These are phyloP conservation scores for Hymenochirus boettgeri DNA, from an alignment of 2,113 vertebrate genomes.

Conservation along the genomic window DNA sequence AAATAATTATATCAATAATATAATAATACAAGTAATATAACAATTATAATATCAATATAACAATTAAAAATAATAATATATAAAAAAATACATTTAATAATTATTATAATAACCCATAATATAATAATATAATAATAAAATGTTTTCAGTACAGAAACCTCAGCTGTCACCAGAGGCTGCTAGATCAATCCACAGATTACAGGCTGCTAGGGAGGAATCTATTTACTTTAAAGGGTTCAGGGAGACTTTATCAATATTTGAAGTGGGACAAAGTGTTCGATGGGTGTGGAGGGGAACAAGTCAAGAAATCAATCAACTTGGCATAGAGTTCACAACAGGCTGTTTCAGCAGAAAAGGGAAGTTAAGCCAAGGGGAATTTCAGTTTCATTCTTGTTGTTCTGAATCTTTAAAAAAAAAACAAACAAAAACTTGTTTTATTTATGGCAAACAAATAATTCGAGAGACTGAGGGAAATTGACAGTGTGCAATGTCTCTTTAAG, in stretches of 20 bases:
- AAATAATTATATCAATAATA: too few relatives aligned
- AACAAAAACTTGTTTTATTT: too few relatives aligned
- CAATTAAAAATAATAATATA: too few relatives aligned
- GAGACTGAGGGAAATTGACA: too few relatives aligned
- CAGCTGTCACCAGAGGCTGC: slow-evolving; percentile 20
- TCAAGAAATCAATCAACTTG: slow-evolving; percentile 31
- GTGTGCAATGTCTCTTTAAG: slow-evolving; percentile 50
- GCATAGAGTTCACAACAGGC: slow-evolving; percentile 17
- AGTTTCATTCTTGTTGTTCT: not conserved
- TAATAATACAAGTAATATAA: too few relatives aligned
- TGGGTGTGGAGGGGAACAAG: slow-evolving; percentile 23
- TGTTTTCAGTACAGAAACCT: slow-evolving; percentile 4
- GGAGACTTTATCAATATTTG: slow-evolving; percentile 40
- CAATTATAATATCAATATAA: too few relatives aligned
- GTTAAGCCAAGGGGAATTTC: not conserved
- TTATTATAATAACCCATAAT: too few relatives aligned
- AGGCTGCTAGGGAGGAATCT: slow-evolving; percentile 37
- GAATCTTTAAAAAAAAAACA: not conserved
- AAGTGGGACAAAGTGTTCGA: slow-evolving; percentile 36
- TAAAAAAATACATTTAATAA: too few relatives aligned
- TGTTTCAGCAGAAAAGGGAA: slow-evolving; percentile 4
- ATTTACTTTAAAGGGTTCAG: slow-evolving; percentile 29
- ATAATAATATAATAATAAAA: too few relatives aligned
- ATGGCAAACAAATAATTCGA: too few relatives aligned
- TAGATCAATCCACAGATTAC: too few relatives aligned